Conservation (phyloP, 2,888 invertebrate species). For the Nephrotoma guestfalica region DNA sequence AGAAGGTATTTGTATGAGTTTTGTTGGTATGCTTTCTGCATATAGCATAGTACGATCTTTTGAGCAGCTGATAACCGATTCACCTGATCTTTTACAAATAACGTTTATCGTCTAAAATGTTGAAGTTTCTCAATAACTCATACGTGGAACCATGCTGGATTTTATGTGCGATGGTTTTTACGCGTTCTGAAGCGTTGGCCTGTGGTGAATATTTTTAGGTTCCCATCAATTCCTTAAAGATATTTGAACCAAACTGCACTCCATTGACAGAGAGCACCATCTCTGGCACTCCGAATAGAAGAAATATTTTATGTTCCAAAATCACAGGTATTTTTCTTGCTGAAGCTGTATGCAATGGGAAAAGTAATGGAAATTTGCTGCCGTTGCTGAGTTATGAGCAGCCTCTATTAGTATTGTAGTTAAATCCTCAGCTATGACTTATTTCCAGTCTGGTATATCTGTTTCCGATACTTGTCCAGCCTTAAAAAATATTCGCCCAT, state of each 20-base stretch:
- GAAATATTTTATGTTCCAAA: neutral
- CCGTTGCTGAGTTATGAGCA: neutral
- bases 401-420: neutral
- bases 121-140: too few species aligned
- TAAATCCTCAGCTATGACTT: neutral
- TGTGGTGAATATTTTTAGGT: neutral
- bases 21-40: neutral
- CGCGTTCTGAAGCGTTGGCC: neutral
- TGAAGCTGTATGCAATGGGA: neutral
- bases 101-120: neutral
- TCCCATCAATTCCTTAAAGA: neutral
- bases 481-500: neutral
- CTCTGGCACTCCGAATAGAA: neutral
- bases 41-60: neutral
- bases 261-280: too few species aligned
- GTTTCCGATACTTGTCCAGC: neutral
- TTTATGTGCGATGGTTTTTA: neutral
- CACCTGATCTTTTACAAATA: neutral
- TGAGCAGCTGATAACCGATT: neutral
- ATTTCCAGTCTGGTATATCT: neutral
- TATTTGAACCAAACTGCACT: too few species aligned
- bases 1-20: neutral
- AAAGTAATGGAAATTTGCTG: neutral
- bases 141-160: too few species aligned
- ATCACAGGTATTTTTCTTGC: neutral